Percentiles rank a stretch among this genome's conserved stretches.
Evolutionary conservation across 2,888 invertebrate species (phyloP).

Genomic region (Drosophila seclusa): DNA sequence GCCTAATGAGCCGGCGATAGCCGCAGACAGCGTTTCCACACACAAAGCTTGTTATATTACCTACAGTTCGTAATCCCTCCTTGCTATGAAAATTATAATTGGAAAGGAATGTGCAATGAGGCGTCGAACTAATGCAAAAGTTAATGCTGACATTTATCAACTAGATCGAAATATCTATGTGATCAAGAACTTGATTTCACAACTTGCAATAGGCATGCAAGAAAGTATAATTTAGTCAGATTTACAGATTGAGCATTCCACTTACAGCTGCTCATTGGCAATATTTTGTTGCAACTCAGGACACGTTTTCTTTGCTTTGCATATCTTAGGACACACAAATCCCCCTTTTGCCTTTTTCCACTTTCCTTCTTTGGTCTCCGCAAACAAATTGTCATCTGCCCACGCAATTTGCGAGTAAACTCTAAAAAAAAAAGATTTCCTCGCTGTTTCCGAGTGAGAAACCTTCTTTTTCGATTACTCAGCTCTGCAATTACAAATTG

Average conservation of each 20-base stretch:
- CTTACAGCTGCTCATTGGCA: constrained; percentile 61
- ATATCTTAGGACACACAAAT: constrained; percentile 53
- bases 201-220: neutral
- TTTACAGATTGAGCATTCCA: neutral
- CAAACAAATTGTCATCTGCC: constrained; percentile 53
- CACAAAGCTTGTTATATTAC: constrained; percentile 19
- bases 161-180: neutral
- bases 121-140: constrained; percentile 62
- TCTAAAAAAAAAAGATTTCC: constrained; percentile 22
- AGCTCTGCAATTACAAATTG: constrained; percentile 59
- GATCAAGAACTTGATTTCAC: neutral
- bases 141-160: constrained; percentile 31
- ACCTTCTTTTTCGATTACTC: constrained; percentile 32
- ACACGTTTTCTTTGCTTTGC: constrained; percentile 31
- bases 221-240: neutral
- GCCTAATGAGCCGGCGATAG: constrained; percentile 65
- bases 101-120: constrained; percentile 73
- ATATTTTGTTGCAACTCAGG: constrained; percentile 28
- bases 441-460: constrained; percentile 8
- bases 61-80: constrained; percentile 20
- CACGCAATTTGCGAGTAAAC: constrained; percentile 70
- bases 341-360: neutral
- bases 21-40: constrained; percentile 21
- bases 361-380: neutral
- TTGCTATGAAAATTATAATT: constrained; percentile 70